phyloP scores from a whole-genome alignment of 2,113 vertebrate genomes.

The Coturnix japonica region DNA sequence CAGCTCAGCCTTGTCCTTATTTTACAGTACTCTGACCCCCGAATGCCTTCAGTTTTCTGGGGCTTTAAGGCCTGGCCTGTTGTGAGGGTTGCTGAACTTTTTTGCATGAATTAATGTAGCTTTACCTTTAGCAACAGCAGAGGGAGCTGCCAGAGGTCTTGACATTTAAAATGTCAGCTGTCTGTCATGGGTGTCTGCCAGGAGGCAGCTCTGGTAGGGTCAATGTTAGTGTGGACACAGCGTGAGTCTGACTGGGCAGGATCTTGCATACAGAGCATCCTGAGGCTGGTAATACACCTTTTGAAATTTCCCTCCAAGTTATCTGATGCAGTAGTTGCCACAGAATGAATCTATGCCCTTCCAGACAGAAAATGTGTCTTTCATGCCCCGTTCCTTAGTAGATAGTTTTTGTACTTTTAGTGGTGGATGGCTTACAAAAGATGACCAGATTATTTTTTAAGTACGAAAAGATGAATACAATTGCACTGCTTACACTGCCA shows the following conservation, averaged over 20 bases:
- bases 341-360: background rate
- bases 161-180: slow-evolving; percentile 58
- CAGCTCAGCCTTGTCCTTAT: background rate
- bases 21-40: background rate
- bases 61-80: background rate
- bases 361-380: background rate
- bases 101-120: background rate
- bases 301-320: background rate
- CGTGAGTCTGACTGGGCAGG: background rate
- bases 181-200: background rate
- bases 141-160: slow-evolving; percentile 23
- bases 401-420: background rate
- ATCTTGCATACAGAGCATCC: background rate
- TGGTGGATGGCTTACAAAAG: background rate
- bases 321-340: background rate
- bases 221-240: slow-evolving; percentile 4
- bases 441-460: background rate
- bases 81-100: background rate
- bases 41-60: background rate
- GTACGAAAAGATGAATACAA: background rate
- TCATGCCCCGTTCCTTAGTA: background rate
- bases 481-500: background rate
- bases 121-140: slow-evolving; percentile 47
- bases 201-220: background rate
- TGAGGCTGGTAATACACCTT: background rate